phyloP scores from a whole-genome alignment of 1,140 invertebrate genomes.

The Cydia fagiglandana region DNA sequence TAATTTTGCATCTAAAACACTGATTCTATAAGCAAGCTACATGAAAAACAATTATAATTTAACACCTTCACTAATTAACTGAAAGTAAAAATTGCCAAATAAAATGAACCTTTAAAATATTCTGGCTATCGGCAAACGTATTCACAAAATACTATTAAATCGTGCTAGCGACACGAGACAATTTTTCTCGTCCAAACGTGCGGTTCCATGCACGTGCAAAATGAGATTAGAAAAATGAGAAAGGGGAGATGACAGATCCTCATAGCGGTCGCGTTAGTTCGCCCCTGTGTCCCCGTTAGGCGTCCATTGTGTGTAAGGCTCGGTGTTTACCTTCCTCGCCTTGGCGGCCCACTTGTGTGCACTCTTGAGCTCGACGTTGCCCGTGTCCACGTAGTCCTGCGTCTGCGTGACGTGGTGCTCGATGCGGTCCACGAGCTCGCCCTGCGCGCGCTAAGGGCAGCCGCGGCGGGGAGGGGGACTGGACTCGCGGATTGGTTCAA shows the following conservation, averaged over 20 bases:
- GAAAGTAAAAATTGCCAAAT: not conserved
- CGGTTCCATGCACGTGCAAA: constrained; percentile 13
- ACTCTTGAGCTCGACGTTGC: constrained; percentile 87
- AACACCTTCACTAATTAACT: not conserved
- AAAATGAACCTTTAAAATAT: constrained; percentile 13
- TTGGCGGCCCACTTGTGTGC: constrained; percentile 91
- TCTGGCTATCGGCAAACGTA: constrained; percentile 7
- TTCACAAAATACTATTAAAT: constrained; percentile 11
- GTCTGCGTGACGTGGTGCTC: constrained; percentile 94
- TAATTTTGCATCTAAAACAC: constrained; percentile 16
- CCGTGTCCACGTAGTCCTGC: constrained; percentile 88
- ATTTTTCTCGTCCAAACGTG: not conserved
- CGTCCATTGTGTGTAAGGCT: not conserved
- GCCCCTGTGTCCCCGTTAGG: constrained; percentile 9
- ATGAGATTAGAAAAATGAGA: constrained; percentile 11
- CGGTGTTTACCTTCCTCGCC: constrained; percentile 90
- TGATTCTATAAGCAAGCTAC: constrained; percentile 14
- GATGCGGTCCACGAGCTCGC: constrained; percentile 95
- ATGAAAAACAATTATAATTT: not conserved
- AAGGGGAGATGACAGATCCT: not conserved
- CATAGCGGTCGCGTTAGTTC: not conserved
- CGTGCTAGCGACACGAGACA: not conserved
- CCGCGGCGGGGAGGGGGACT: constrained; percentile 63
- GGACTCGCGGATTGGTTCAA: constrained; percentile 67
- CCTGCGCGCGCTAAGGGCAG: constrained; percentile 81